phyloP scores from a whole-genome alignment of 1,140 invertebrate genomes.

The Psix sp. region DNA sequence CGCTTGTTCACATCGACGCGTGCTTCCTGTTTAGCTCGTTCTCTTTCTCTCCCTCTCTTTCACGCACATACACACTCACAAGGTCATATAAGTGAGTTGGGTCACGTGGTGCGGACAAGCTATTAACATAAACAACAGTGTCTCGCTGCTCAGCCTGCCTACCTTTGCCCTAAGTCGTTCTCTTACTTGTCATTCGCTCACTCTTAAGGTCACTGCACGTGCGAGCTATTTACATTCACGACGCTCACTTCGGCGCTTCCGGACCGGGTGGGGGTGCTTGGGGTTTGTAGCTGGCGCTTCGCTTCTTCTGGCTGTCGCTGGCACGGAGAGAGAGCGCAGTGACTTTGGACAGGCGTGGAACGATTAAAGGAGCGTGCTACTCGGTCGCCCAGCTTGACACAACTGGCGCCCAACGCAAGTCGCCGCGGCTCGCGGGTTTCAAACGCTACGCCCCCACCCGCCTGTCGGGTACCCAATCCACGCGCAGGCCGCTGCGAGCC shows the following conservation, averaged over 20 bases:
- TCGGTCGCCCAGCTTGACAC: constrained; percentile 77
- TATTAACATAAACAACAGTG: no score
- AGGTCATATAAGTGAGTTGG: no score
- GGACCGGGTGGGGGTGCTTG: background rate
- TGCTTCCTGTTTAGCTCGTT: constrained; percentile 3
- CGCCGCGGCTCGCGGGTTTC: constrained; percentile 66
- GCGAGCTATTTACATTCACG: constrained; percentile 7
- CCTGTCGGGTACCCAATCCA: constrained; percentile 53
- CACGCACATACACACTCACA: no score
- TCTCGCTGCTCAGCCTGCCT: no score
- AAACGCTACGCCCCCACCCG: constrained; percentile 65
- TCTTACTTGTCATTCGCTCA: constrained; percentile 1
- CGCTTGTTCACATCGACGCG: constrained; percentile 2
- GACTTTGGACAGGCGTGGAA: constrained; percentile 73
- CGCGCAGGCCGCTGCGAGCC: constrained; percentile 40
- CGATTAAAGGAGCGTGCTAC: constrained; percentile 76
- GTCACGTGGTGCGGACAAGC: no score
- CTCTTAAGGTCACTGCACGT: constrained; percentile 1
- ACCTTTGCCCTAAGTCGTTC: background rate
- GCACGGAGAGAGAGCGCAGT: constrained; percentile 62
- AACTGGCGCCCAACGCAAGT: constrained; percentile 70
- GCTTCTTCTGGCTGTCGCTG: constrained; percentile 27
- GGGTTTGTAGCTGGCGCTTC: constrained; percentile 19
- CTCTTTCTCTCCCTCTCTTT: background rate
- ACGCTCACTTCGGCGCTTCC: no score